Conservation (phyloP, 2,888 invertebrate species). For the Drosophila stalkeri region DNA sequence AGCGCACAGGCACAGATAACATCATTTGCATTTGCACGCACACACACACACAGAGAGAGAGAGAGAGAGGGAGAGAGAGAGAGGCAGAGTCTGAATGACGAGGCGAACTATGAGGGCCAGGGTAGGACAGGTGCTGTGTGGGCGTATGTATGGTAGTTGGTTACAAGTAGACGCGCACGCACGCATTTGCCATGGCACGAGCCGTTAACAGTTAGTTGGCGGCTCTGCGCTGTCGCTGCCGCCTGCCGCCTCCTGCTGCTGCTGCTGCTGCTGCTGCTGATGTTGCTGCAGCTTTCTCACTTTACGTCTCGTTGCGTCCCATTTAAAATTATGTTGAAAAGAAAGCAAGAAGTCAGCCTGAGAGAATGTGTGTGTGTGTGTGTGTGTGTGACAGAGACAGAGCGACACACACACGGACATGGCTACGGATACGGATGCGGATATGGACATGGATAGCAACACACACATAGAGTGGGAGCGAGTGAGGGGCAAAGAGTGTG, state of each 20-base stretch:
- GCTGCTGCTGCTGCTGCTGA: constrained; percentile 42
- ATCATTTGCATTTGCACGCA: constrained; percentile 72
- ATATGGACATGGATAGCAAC: constrained; percentile 64
- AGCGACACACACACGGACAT: constrained; percentile 62
- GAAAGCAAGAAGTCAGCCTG: constrained; percentile 20
- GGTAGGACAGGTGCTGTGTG: neutral
- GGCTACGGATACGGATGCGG: constrained; percentile 70
- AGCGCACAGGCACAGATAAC: constrained; percentile 64
- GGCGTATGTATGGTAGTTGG: constrained; percentile 9
- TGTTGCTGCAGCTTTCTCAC: constrained; percentile 72
- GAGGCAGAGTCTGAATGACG: neutral
- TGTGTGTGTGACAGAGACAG: neutral
- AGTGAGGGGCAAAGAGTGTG: neutral
- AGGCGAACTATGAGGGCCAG: constrained; percentile 7
- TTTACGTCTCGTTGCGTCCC: constrained; percentile 81
- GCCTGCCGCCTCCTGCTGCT: constrained; percentile 39
- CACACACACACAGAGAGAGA: constrained; percentile 20
- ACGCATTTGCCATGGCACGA: constrained; percentile 62
- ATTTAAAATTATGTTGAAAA: constrained; percentile 77
- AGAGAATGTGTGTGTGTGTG: neutral
- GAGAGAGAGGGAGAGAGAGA: neutral
- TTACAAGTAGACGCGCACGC: constrained; percentile 51
- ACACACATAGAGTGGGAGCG: constrained; percentile 2
- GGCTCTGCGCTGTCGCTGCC: constrained; percentile 23
- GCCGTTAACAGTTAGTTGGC: constrained; percentile 78